Conservation (phyloP, 2,888 invertebrate genomes). For the Noctua pronuba region DNA sequence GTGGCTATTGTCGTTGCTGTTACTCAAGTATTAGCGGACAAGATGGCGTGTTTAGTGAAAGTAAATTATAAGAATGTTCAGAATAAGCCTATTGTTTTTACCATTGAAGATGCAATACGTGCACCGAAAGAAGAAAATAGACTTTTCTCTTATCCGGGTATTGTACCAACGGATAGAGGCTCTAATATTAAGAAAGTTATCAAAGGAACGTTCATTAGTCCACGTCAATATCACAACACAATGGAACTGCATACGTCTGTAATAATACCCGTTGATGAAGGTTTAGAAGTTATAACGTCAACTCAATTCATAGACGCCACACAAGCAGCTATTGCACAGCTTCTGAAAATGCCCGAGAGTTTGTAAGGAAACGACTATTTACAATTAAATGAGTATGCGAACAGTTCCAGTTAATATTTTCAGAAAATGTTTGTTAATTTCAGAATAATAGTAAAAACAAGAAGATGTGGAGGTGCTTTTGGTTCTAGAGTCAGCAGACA, state of each 20-base stretch:
- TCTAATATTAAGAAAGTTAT: slow-evolving; percentile 68
- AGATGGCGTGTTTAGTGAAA: slow-evolving; percentile 89
- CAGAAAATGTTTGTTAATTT: slow-evolving; percentile 37
- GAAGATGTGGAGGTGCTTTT: slow-evolving; percentile 75
- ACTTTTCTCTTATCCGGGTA: slow-evolving; percentile 68
- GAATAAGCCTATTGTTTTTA: slow-evolving; percentile 78
- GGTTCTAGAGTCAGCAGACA: slow-evolving; percentile 73
- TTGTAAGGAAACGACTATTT: slow-evolving; percentile 64
- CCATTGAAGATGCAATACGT: slow-evolving; percentile 85
- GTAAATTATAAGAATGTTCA: slow-evolving; percentile 85
- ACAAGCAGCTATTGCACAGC: slow-evolving; percentile 71
- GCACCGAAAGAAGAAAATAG: slow-evolving; percentile 76
- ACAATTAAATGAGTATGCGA: not conserved
- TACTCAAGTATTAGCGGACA: slow-evolving; percentile 89
- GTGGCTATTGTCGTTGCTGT: slow-evolving; percentile 93
- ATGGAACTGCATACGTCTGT: slow-evolving; percentile 75
- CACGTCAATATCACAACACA: slow-evolving; percentile 73
- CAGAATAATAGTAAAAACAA: slow-evolving; percentile 71
- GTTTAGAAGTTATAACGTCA: slow-evolving; percentile 71
- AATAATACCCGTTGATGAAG: slow-evolving; percentile 71
- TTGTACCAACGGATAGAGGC: slow-evolving; percentile 71
- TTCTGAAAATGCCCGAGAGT: slow-evolving; percentile 72
- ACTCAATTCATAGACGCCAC: slow-evolving; percentile 71
- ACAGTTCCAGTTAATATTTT: not conserved
- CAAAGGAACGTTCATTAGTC: slow-evolving; percentile 71